These are phyloP conservation scores for Formica aserva DNA, from an alignment of 2,888 invertebrate species.

Conservation along the genomic window DNA sequence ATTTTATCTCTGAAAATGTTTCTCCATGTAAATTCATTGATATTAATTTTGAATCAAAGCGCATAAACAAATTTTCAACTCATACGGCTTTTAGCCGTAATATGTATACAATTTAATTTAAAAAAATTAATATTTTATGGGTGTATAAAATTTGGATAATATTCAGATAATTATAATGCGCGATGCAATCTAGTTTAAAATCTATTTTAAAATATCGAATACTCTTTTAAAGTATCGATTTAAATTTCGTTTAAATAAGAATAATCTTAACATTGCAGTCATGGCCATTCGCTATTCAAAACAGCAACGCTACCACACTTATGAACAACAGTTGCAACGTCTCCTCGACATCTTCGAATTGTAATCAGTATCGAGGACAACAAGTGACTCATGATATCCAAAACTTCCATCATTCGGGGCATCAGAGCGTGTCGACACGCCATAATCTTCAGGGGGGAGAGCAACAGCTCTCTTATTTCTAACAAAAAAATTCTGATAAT, in stretches of 20 bases:
- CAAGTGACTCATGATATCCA: constrained; percentile 75
- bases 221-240: not conserved
- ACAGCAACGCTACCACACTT: constrained; percentile 72
- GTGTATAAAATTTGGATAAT: not conserved
- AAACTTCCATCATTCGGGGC: constrained; percentile 76
- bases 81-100: not conserved
- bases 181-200: not conserved
- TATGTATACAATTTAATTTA: not conserved
- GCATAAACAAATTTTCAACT: not conserved
- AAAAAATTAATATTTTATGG: not conserved
- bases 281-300: constrained; percentile 93
- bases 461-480: constrained; percentile 77
- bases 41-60: not conserved
- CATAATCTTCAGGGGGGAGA: constrained; percentile 73
- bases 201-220: too few species aligned
- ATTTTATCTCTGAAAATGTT: constrained; percentile 13
- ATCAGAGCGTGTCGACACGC: constrained; percentile 74
- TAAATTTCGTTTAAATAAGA: not conserved
- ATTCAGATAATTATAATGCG: not conserved
- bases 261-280: constrained; percentile 87
- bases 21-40: not conserved
- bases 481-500: constrained; percentile 41
- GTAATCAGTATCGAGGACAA: constrained; percentile 77
- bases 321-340: constrained; percentile 79
- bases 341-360: constrained; percentile 74